These are phyloP conservation scores for Ataeniobius toweri DNA, from an alignment of 2,797 vertebrate species.

Conservation along the genomic window DNA sequence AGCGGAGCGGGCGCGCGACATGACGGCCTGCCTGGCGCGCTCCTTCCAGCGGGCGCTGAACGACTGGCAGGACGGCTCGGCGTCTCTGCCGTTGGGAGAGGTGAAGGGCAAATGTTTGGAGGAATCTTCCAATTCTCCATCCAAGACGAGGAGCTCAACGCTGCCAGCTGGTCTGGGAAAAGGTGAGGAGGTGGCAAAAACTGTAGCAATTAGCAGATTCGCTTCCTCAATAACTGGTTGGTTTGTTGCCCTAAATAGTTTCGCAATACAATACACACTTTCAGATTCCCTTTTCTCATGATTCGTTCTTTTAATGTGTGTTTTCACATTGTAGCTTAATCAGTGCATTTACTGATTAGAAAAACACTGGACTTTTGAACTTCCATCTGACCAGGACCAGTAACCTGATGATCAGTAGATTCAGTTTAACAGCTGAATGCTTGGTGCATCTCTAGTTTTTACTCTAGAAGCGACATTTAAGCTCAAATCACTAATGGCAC, in stretches of 20 bases:
- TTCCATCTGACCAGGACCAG: no score
- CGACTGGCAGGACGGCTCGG: constrained; percentile 77
- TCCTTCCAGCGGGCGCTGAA: constrained; percentile 83
- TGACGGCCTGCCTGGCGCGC: constrained; percentile 80
- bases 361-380: no score
- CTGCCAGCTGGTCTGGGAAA: constrained; percentile 79
- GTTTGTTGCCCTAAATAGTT: not conserved
- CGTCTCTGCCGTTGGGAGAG: constrained; percentile 55
- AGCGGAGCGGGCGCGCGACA: constrained; percentile 80
- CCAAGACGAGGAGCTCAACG: constrained; percentile 72
- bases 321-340: no score
- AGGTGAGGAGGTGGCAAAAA: constrained; percentile 68
- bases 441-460: no score
- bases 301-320: no score
- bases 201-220: not conserved
- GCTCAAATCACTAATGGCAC: constrained; percentile 4
- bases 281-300: no score
- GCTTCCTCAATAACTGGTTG: not conserved
- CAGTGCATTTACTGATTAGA: no score
- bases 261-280: not conserved
- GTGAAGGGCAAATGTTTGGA: constrained; percentile 38
- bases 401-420: no score
- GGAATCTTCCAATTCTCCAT: constrained; percentile 53
- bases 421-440: no score
- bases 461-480: not conserved